Evolutionary conservation across 2,888 invertebrate species (phyloP), one percentile per base, ranked within the genome.

Genomic region (Lithophane ornitopus): DNA sequence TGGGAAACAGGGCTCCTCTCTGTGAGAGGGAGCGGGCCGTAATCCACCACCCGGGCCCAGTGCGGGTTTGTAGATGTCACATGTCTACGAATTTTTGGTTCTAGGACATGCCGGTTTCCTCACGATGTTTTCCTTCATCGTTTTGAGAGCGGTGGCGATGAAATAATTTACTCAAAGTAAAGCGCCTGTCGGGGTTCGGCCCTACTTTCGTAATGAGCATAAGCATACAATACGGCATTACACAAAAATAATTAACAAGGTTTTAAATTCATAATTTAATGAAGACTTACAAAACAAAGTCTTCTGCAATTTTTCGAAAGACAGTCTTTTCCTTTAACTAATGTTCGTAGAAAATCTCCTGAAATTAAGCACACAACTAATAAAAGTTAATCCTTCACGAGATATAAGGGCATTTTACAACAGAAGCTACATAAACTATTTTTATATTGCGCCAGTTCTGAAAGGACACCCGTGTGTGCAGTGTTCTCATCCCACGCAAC

Each of bases 341-440:
- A 61, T 22, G 22, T 28, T 52, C 1, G 12, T 41, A 52, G 7
- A 28, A 34, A 26, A 8, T 19, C 1, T 28, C 9, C 11, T 2
- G n/a, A 62, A 79, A 34, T 26, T 52, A 54, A 16, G 0, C 9
- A 34, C 9, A 59, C 0, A 56, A 56, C 6, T 19, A 54, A 56
- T 0, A 56, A 28, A 34, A 49, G 9, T 3, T 34, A 62, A 62
- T 76, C 26, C 34, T 41, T 56, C 11, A n/a, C 49, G 46, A 74
- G 46, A 59, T 74, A 74, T 74, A 56, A n/a, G 54, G 26, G 14
- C 34, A 44, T 67, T 80, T 68, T 56, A 52, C 22, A 44, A 58
- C 41, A 12, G 9, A 68, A 28, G 52, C 44, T 19, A 49, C 46
- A 34, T 74, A 62, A 69, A 81, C 41, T 16, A 54, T 65, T 65